These are phyloP conservation scores for Rhynchonycteris naso DNA, from an alignment of 2,797 vertebrate genomes.

Conservation along the genomic window DNA sequence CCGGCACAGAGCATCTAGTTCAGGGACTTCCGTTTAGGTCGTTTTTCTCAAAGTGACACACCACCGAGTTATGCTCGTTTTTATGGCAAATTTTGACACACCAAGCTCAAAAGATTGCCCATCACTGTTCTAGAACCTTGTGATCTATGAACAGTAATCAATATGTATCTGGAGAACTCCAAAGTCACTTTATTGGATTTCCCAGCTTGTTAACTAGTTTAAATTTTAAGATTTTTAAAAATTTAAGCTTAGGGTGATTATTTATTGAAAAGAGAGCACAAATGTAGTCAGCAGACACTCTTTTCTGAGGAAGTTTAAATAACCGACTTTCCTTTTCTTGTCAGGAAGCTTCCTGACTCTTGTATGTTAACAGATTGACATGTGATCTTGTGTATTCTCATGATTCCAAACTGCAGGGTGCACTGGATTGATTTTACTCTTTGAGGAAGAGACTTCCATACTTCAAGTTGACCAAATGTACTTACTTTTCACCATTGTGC, in stretches of 20 bases:
- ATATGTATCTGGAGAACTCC: not conserved
- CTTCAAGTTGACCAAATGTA: not conserved
- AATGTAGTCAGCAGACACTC: not conserved
- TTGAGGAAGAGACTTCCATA: not conserved
- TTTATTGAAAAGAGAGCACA: not conserved
- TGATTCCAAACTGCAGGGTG: not conserved
- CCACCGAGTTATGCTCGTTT: no score
- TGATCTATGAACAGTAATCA: not conserved
- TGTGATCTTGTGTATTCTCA: not conserved
- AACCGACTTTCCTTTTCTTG: not conserved
- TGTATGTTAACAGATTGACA: not conserved
- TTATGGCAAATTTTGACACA: no score
- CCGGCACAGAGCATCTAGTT: no score
- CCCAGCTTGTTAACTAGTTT: not conserved
- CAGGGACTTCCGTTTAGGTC: no score
- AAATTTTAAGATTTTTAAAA: constrained; percentile 30
- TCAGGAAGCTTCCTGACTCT: not conserved
- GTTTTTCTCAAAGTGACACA: no score
- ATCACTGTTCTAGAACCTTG: not conserved
- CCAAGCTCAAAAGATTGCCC: no score
- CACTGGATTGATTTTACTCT: not conserved
- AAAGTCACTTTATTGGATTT: constrained; percentile 22
- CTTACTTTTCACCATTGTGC: not conserved
- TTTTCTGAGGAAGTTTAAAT: not conserved
- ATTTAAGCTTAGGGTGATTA: not conserved